Conservation (phyloP, 2,888 invertebrate genomes). For the Metalampra italica region DNA sequence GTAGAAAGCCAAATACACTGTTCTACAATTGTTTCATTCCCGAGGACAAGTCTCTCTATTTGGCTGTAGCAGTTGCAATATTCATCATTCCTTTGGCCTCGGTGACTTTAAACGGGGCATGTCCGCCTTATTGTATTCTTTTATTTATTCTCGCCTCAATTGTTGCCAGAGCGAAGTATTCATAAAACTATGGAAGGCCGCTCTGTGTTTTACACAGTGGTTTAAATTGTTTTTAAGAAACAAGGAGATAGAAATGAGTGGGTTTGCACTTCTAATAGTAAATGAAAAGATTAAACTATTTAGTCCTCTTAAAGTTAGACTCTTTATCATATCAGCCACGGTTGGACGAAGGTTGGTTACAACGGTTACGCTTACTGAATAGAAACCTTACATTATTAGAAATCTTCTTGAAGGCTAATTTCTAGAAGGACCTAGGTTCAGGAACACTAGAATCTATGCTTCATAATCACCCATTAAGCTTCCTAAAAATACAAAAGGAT, state of each 20-base stretch:
- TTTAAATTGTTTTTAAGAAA: constrained; percentile 52
- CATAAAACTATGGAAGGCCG: constrained; percentile 61
- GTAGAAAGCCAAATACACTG: constrained; percentile 33
- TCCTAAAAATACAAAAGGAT: no score
- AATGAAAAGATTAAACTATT: no score
- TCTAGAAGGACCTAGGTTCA: no score
- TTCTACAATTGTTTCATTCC: constrained; percentile 37
- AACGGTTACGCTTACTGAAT: no score
- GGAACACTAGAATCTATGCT: no score
- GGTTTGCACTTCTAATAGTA: neutral
- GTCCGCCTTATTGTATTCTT: constrained; percentile 47
- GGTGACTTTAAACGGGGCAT: constrained; percentile 66
- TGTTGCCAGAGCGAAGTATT: constrained; percentile 62
- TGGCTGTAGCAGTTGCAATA: constrained; percentile 63
- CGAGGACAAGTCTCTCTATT: constrained; percentile 39
- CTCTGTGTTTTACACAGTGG: constrained; percentile 63
- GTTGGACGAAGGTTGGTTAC: no score
- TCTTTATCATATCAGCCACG: no score
- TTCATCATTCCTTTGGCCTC: constrained; percentile 66
- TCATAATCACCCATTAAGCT: no score
- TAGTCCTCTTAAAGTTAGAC: no score
- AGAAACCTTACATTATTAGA: no score
- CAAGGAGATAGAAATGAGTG: constrained; percentile 17
- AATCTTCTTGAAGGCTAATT: no score
- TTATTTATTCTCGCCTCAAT: constrained; percentile 65